Evolutionary conservation across 2,888 invertebrate species (phyloP), one percentile per base, ranked within the genome.

Genomic region (Chaetogeoica ovagalla): DNA sequence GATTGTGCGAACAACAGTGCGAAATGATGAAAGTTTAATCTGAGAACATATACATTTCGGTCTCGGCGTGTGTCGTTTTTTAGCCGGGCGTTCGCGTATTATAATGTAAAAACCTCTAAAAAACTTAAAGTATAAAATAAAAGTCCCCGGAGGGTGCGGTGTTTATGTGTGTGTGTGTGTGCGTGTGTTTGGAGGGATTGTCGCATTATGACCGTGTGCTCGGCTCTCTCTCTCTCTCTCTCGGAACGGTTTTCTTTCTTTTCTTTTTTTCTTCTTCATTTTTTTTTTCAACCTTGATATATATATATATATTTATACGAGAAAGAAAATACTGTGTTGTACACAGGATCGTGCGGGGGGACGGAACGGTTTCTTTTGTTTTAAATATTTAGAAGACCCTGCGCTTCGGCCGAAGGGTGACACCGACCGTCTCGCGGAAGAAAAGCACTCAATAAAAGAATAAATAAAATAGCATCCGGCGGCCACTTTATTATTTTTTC

Each of bases 71-170:
- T 71, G 79, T 79, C 79, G 79, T 79, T 79, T 71, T 71, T 79
- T 79, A 71, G 79, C 70, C 63, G 30, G 30, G 30, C 30, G 30
- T 4, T 30, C 30, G 30, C 79, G 71, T 79, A 79, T 79, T 79
- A 79, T 79, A 79, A 79, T 79, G 79, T 79, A 79, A 79, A 79
- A 79, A 79, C 79, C 79, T 71, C 71, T 79, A 79, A 79, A 79
- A 79, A 79, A 79, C 79, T 79, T 79, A 79, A 79, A 79, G 79
- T 79, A 79, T 79, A 79, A 79, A 79, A 79, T 79, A 79, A 79
- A 79, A 79, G 79, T 79, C 79, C 79, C 79, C 71, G 63, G 79
- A 79, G 79, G 79, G 79, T 71, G 30, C 30, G 79, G 79, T 79
- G 79, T 79, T 79, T 79, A 79, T 79, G 79, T 79, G 79, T 30